A percentile compares a stretch with the other conserved stretches of the same genome.
Conservation (phyloP, 1,140 invertebrate genomes). For the Pantala flavescens region DNA sequence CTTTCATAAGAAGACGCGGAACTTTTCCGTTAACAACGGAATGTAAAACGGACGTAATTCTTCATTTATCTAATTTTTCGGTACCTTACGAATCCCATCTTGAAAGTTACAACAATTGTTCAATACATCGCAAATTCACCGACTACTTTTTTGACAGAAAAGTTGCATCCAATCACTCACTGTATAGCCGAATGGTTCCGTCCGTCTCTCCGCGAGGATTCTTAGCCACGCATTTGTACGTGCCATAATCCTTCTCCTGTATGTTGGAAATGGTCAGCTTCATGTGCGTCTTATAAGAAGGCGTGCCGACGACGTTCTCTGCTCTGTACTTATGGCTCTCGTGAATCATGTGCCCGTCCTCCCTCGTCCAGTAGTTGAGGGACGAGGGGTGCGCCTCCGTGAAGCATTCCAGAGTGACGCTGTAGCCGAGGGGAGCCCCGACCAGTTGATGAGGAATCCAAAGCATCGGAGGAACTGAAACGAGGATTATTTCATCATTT, state of each 20-base stretch:
- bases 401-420: conserved; percentile 76
- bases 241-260: conserved; percentile 59
- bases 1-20: too few relatives aligned
- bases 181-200: conserved; percentile 78
- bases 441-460: conserved; percentile 85
- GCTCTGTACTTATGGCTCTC: conserved; percentile 68
- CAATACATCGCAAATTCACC: too few relatives aligned
- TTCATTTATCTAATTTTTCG: too few relatives aligned
- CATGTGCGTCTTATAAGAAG: conserved; percentile 76
- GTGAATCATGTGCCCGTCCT: conserved; percentile 79
- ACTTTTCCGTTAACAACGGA: too few relatives aligned
- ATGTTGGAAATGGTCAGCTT: conserved; percentile 54
- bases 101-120: too few relatives aligned
- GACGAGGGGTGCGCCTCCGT: conserved; percentile 84
- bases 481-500: too few relatives aligned
- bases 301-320: conserved; percentile 49
- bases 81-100: too few relatives aligned
- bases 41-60: too few relatives aligned
- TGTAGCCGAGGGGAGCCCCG: conserved; percentile 64
- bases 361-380: conserved; percentile 82
- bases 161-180: conserved; percentile 47
- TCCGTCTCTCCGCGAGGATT: conserved; percentile 87
- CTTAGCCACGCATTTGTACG: conserved; percentile 86
- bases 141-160: too few relatives aligned
- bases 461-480: conserved; percentile 78